Conservation (phyloP, 2,888 invertebrate species). For the Germaria angustata region DNA sequence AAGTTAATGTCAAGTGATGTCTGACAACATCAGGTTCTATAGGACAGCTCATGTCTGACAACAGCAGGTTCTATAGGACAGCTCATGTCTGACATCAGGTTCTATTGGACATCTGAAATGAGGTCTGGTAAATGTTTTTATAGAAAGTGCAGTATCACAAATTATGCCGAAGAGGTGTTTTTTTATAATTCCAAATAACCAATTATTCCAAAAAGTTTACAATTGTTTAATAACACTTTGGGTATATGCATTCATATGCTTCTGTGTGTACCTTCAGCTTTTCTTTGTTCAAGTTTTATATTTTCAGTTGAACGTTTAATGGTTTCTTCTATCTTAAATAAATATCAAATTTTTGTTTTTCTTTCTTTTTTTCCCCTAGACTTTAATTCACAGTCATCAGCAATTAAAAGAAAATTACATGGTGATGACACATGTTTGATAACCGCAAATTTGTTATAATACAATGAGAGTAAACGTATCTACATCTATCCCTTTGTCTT, state of each 20-base stretch:
- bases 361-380: slow-evolving; percentile 23
- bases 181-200: no score
- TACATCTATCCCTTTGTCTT: background rate
- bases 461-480: slow-evolving; percentile 37
- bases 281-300: slow-evolving; percentile 4
- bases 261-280: background rate
- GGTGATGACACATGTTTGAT: slow-evolving; percentile 66
- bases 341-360: slow-evolving; percentile 34
- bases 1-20: no score
- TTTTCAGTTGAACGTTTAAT: background rate
- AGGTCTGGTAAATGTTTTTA: no score
- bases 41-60: no score
- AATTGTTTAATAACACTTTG: no score
- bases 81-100: background rate
- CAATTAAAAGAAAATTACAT: slow-evolving; percentile 67
- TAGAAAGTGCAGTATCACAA: no score
- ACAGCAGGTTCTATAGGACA: background rate
- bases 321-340: slow-evolving; percentile 28
- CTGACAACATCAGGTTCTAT: no score
- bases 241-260: no score
- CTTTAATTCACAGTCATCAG: slow-evolving; percentile 49
- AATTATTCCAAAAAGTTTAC: no score
- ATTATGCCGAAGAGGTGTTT: no score
- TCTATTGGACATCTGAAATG: background rate
- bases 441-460: slow-evolving; percentile 66